These are phyloP conservation scores for Triops cancriformis DNA, from an alignment of 1,140 invertebrate species.

Conservation along the genomic window DNA sequence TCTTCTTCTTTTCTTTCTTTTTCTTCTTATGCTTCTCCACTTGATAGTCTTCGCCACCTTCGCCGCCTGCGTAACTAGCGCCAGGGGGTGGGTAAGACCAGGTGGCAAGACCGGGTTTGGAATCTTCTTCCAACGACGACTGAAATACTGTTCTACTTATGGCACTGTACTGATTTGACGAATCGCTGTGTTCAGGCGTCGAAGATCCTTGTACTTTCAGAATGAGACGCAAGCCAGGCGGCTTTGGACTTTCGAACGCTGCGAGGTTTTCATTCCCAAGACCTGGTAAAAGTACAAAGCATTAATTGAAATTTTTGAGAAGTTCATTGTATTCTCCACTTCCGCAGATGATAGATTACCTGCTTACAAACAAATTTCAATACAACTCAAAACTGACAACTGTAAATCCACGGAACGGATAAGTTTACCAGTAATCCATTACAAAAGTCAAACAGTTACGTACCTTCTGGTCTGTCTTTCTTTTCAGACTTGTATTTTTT, in stretches of 20 bases:
- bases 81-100: background rate
- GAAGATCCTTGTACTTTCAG: conserved; percentile 64
- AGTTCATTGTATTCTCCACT: too few relatives aligned
- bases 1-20: conserved; percentile 62
- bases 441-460: conserved; percentile 27
- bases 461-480: conserved; percentile 55
- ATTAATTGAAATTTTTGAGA: background rate
- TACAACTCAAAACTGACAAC: too few relatives aligned
- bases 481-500: conserved; percentile 62
- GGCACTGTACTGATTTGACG: conserved; percentile 38
- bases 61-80: background rate
- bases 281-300: conserved; percentile 11
- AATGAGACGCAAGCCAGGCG: conserved; percentile 61
- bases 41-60: conserved; percentile 30
- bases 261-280: conserved; percentile 26
- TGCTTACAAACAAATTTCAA: too few relatives aligned
- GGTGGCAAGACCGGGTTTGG: conserved; percentile 22
- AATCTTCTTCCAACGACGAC: conserved; percentile 29
- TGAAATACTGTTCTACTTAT: conserved; percentile 35
- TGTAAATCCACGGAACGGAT: background rate
- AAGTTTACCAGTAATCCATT: conserved; percentile 17
- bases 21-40: conserved; percentile 52
- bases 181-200: conserved; percentile 59
- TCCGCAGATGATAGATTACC: too few relatives aligned
- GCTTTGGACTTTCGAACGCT: conserved; percentile 37